These are phyloP conservation scores for Burhinus bistriatus DNA, from an alignment of 2,113 vertebrate genomes.

Conservation along the genomic window DNA sequence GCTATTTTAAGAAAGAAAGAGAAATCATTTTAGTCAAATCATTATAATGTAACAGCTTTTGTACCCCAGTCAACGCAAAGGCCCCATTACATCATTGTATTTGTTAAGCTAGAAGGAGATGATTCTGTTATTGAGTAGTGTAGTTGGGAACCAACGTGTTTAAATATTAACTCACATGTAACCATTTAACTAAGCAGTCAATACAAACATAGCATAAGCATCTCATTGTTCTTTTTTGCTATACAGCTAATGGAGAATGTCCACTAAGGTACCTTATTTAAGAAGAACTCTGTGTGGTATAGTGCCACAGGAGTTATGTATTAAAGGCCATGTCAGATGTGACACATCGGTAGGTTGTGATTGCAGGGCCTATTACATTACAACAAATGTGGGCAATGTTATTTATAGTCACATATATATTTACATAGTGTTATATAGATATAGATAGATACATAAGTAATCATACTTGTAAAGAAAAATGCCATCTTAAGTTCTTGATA, in stretches of 20 bases:
- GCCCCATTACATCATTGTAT: background rate
- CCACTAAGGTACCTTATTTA: background rate
- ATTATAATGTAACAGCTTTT: background rate
- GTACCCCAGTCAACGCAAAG: background rate
- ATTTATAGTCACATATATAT: background rate
- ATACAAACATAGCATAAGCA: background rate
- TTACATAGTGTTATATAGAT: background rate
- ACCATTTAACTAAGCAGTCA: background rate
- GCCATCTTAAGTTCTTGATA: background rate
- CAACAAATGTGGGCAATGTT: background rate
- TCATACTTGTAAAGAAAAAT: background rate
- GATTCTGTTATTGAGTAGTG: background rate
- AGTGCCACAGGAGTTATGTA: background rate
- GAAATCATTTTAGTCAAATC: background rate
- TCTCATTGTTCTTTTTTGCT: background rate
- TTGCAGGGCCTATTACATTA: background rate
- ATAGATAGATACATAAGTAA: background rate
- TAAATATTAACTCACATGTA: background rate
- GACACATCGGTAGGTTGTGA: background rate
- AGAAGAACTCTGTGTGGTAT: background rate
- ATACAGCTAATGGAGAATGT: background rate
- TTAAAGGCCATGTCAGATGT: background rate
- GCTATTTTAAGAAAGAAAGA: background rate
- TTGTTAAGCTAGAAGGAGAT: background rate
- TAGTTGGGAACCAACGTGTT: background rate